Base-by-base conservation (phyloP, 1,140 invertebrate species). In the Cepaea nemoralis region DNA sequence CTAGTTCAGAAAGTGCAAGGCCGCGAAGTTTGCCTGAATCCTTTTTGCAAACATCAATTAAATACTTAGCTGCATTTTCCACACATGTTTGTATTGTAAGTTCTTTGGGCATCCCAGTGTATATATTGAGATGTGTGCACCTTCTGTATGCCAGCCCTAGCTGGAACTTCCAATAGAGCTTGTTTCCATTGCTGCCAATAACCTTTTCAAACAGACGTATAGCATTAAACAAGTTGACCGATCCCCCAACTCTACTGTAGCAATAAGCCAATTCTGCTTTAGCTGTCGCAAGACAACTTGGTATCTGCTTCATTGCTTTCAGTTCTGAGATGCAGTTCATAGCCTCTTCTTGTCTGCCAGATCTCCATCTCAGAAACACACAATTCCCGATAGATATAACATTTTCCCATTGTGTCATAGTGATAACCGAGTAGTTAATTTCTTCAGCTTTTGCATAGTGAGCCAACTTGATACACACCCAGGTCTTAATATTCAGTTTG, bases 191-290 rank as follows among this genome's bases (percentile, higher is more conserved):
- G n/a, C n/a, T n/a, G 19, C 33, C 37, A 27, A 45, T 42, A 73
- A 40, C 8, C 1, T 42, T n/a, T 42, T 39, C 40, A 42, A 39
- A 73, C 24, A 73, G 3, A 16, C 45, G 22, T 39, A 73, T 73
- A 10, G 70, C 70, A 19, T 22, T 39, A 19, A 39, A n/a, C 19
- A 70, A 12, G 39, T 70, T n/a, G n/a, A n/a, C n/a, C n/a, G n/a
- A n/a, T n/a, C n/a, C 70, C 1, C 70, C 70, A 5, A 73, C 22
- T 12, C 70, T 39, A 40, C 70, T 73, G 40, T 10, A 45, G 37
- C 10, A 40, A 42, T 73, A 73, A 6, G 70, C 70, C n/a, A 42
- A 40, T 45, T 73, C 70, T 27, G 70, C 70, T 24, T 73, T 39
- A 14, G 40, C 70, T 19, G 8, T n/a, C 16, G 40, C 33, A 2